These are phyloP conservation scores for Eulemur macaco DNA, from an alignment of 2,113 vertebrate species.

Conservation along the genomic window DNA sequence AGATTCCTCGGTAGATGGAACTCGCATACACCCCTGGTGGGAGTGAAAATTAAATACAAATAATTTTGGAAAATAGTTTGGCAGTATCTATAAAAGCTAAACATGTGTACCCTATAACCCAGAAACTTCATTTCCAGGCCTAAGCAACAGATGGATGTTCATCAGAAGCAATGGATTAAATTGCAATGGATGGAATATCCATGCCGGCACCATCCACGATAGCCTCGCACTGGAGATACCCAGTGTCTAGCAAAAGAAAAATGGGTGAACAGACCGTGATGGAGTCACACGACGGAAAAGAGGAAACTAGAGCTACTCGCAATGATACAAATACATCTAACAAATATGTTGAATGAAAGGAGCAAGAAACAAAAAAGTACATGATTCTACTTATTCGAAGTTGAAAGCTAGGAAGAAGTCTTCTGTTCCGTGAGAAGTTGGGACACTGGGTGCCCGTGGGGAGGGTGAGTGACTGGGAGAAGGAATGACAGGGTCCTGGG, in stretches of 20 bases:
- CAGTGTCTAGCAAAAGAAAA: not conserved
- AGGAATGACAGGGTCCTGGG: not conserved
- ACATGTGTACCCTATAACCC: too few species aligned
- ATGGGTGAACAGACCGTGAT: not conserved
- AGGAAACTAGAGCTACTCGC: not conserved
- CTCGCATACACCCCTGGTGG: not conserved
- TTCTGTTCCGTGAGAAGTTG: not conserved
- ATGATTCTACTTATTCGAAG: not conserved
- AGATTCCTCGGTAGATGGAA: not conserved
- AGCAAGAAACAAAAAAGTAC: not conserved
- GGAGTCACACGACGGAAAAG: not conserved
- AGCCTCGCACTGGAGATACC: not conserved
- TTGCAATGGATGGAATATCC: not conserved
- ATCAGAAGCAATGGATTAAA: not conserved
- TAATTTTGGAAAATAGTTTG: not conserved
- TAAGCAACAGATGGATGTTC: not conserved
- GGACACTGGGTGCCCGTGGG: not conserved
- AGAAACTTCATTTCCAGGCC: not conserved
- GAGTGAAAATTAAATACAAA: not conserved
- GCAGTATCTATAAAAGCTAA: not conserved
- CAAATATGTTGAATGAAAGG: not conserved
- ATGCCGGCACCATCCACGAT: rapidly evolving
- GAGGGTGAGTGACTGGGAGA: not conserved
- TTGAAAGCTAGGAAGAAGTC: not conserved
- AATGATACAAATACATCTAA: not conserved